Conservation (phyloP, 2,797 vertebrate genomes). For the Notolabrus celidotus region DNA sequence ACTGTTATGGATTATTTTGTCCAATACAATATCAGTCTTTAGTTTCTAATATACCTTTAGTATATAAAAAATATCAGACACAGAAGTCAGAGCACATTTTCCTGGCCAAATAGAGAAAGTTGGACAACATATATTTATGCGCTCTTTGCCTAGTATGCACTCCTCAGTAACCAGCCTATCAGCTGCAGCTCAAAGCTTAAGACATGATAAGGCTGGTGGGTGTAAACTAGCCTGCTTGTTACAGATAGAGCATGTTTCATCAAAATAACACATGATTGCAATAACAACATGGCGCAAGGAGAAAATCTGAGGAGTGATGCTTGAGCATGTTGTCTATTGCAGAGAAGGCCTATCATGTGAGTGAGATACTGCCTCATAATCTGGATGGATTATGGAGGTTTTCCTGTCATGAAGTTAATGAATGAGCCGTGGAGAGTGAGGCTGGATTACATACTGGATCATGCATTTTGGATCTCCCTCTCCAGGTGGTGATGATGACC, state of each 20-base stretch:
- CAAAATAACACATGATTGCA: background rate
- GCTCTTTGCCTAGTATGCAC: too few relatives aligned
- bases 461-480: constrained; percentile 23
- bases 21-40: too few relatives aligned
- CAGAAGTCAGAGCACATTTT: too few relatives aligned
- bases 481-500: constrained; percentile 47
- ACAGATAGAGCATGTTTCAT: constrained; percentile 29
- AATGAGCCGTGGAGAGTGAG: background rate
- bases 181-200: constrained; percentile 36
- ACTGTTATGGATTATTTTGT: too few relatives aligned
- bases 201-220: constrained; percentile 37
- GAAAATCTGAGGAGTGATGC: constrained; percentile 41
- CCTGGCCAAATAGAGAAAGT: too few relatives aligned
- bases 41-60: too few relatives aligned
- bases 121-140: background rate
- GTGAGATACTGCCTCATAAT: constrained; percentile 16
- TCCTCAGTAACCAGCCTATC: constrained; percentile 12
- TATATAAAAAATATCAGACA: too few relatives aligned
- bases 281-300: constrained; percentile 1
- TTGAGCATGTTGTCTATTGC: constrained; percentile 32
- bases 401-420: background rate
- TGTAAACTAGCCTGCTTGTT: constrained; percentile 28
- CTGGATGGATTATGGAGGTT: constrained; percentile 8
- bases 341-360: constrained; percentile 40
- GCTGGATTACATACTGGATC: constrained; percentile 4